Base-by-base conservation (phyloP, 2,797 vertebrate genomes). In the Percopsis omiscomaycus region DNA sequence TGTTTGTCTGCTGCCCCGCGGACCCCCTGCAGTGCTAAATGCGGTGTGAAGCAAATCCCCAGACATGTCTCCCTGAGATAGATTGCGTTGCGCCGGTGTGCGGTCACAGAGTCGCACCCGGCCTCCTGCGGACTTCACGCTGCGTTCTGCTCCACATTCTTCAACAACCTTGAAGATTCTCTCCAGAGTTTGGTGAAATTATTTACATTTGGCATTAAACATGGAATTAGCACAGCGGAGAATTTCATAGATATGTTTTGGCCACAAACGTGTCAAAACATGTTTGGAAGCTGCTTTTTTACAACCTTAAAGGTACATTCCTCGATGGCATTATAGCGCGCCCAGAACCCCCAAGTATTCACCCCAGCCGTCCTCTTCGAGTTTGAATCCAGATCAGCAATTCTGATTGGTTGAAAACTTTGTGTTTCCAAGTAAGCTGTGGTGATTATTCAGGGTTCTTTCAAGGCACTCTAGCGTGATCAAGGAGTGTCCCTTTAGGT, bases 41-140 rank as follows among this genome's bases (percentile, higher is more conserved):
- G 68, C 75, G 57, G 58, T 69, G 69, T 81, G 72, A 71, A 75
- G 71, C 73, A 82, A 85, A 86, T 85, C 80, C 81, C 45, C 68
- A 77, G 70, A 75, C 74, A 76, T 73, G 67, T 79, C 79, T 79
- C 66, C 67, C 63, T 68, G 71, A 68, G 60, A 81, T 73, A 75
- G 63, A 86, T 81, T 80, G 75, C 44, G 52, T 55, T 73, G 64
- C 73, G 46, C 59, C 55, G 63, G 59, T 5, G 9, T 28, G 14
- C 14, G 37, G 37, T 42, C 37, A 30, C 4, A 59, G 1, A 62
- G 16, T 57, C 69, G 69, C 16, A 73, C 4, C 44, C 3, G 16
- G 5, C 11, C 55, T 30, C 12, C 52, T 13, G 10, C 28, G 65
- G 70, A 79, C 73, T 55, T 1, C 84, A 78, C 62, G 77, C 79